Percentiles rank a stretch among this genome's conserved stretches.
phyloP scores from a whole-genome alignment of 1,140 invertebrate species.

The Drosophila albomicans region DNA sequence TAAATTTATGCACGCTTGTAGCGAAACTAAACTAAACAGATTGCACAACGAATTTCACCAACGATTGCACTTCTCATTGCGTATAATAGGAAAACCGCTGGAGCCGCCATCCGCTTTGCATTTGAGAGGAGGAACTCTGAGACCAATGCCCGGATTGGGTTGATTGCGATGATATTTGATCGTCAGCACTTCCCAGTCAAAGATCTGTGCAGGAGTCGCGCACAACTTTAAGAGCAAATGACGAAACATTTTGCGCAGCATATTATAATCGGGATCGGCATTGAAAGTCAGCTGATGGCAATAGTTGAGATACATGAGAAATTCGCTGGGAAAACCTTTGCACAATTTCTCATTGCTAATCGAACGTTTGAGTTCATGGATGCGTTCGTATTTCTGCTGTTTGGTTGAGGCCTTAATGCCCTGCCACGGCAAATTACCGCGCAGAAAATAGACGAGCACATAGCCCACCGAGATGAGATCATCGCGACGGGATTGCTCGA shows the following conservation, averaged over 20 bases:
- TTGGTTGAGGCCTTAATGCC: slow-evolving; percentile 96
- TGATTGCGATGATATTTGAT: slow-evolving; percentile 88
- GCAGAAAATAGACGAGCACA: slow-evolving; percentile 97
- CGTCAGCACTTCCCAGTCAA: slow-evolving; percentile 99
- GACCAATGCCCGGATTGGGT: slow-evolving; percentile 39
- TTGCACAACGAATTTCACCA: not conserved
- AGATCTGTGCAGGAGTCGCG: slow-evolving; percentile 98
- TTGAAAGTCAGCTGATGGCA: slow-evolving; percentile 96
- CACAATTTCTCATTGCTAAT: slow-evolving; percentile 96
- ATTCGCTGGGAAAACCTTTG: slow-evolving; percentile 97
- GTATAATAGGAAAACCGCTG: slow-evolving; percentile 52
- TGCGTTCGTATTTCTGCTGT: slow-evolving; percentile 98
- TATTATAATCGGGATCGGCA: slow-evolving; percentile 97
- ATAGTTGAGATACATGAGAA: slow-evolving; percentile 98
- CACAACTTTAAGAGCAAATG: slow-evolving; percentile 90
- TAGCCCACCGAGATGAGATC: slow-evolving; percentile 98
- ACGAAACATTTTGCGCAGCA: slow-evolving; percentile 96
- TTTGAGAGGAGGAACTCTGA: not conserved
- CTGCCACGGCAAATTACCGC: slow-evolving; percentile 97
- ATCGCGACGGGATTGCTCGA: slow-evolving; percentile 94
- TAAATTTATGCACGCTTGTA: too few species aligned
- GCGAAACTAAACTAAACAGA: too few species aligned
- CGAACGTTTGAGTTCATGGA: slow-evolving; percentile 98
- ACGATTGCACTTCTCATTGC: slow-evolving; percentile 39
- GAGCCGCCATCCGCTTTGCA: slow-evolving; percentile 22